Evolutionary conservation across 2,888 invertebrate species (phyloP).

Genomic region (Microplitis manilae): DNA sequence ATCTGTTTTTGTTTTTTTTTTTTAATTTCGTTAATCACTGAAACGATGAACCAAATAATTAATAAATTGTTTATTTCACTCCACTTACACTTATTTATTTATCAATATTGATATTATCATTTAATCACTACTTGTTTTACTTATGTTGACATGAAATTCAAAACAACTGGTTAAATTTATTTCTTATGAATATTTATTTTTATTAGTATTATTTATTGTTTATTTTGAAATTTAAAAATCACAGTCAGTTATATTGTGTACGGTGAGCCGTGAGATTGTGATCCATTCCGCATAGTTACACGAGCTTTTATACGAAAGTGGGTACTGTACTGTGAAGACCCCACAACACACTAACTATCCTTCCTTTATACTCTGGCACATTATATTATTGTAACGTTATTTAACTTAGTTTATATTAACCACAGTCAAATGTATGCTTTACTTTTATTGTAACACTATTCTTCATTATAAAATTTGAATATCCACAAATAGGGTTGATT

Average conservation of each 20-base stretch:
- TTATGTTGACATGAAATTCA: no score
- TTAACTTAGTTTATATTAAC: not conserved
- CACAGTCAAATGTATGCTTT: not conserved
- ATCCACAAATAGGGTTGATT: no score
- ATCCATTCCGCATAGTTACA: not conserved
- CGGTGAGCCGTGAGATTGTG: not conserved
- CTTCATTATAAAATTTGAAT: not conserved
- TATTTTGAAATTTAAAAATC: not conserved
- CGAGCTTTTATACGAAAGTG: not conserved
- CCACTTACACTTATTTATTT: not conserved
- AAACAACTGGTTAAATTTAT: no score
- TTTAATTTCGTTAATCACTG: no score
- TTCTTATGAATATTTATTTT: no score
- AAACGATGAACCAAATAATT: not conserved
- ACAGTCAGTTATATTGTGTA: not conserved
- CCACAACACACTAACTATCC: slow-evolving; percentile 1
- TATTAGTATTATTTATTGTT: no score
- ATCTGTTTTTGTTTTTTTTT: not conserved
- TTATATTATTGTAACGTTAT: not conserved
- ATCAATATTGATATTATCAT: not conserved
- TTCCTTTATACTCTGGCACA: not conserved
- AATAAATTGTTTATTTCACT: not conserved
- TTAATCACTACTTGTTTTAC: no score
- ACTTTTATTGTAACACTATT: not conserved
- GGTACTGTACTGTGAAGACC: not conserved